Evolutionary conservation across 2,888 invertebrate genomes (phyloP), one percentile per base, ranked within the genome.

Genomic region (Micoletzkya japonica): DNA sequence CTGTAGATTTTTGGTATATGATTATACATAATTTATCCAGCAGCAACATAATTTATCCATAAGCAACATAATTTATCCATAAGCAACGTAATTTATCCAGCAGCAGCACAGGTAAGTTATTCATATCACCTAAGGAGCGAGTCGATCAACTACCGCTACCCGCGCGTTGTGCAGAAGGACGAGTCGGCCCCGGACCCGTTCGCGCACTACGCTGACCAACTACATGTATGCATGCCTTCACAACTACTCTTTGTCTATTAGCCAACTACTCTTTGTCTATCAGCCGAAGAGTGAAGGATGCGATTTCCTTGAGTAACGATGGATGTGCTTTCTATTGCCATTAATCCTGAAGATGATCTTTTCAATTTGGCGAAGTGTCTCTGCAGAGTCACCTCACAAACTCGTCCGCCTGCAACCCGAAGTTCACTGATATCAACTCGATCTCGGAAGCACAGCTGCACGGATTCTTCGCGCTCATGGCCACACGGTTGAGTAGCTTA

Each of bases 371-470:
- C 44, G 10, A 44, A 44, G 24, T 36, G 3, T 3, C 36, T 0
- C 30, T 64, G 17, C 57, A 67, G 67, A n/a, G 4, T 2, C 49
- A 67, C 24, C 67, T 67, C 6, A 44, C 67, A 30, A 39, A 67
- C 10, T 2, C 17, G n/a, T 67, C 67, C 30, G 57, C 57, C 2
- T 67, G 67, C 57, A 49, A 67, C 28, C 34, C 52, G 20, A 44
- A 14, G 14, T 57, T 67, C 67, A 44, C 67, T 34, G 57, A 67
- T 34, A 56, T 67, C 57, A 67, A 67, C 49, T 57, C 57, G 28
- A 44, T 67, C 57, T 24, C 67, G 32, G 67, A 67, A 26, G 67
- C 56, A 4, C 67, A 67, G 24, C 67, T 67, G 30, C 57, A 67
- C 49, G 67, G 67, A 39, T 57, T 67, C 57, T 39, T 67, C 4